Conservation (phyloP, 2,888 invertebrate genomes). For the Pseudanteris insignis region DNA sequence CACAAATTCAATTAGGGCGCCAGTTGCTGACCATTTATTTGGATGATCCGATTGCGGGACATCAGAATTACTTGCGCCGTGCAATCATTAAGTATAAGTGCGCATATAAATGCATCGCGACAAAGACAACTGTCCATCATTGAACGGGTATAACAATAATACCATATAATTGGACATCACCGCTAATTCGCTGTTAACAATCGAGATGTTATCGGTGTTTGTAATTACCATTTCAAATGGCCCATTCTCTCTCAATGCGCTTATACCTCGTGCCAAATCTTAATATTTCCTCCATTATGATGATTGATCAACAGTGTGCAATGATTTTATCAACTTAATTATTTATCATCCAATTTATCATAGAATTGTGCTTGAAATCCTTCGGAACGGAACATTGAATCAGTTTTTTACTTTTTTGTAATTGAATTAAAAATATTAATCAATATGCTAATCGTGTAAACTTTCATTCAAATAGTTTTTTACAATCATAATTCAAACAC, state of each 20-base stretch:
- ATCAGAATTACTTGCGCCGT: slow-evolving; percentile 14
- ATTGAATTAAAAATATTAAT: too few relatives aligned
- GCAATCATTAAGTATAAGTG: slow-evolving; percentile 16
- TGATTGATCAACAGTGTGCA: too few relatives aligned
- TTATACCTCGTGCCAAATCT: slow-evolving; percentile 37
- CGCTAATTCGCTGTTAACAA: slow-evolving; percentile 60
- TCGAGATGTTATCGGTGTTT: slow-evolving; percentile 56
- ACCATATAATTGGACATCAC: slow-evolving; percentile 59
- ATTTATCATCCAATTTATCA: too few relatives aligned
- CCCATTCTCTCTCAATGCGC: slow-evolving; percentile 53
- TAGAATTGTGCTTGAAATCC: too few relatives aligned
- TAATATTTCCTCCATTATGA: slow-evolving; percentile 27
- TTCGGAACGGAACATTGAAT: too few relatives aligned
- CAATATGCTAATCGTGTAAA: too few relatives aligned
- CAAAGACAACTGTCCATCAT: slow-evolving; percentile 54
- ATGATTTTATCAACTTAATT: too few relatives aligned
- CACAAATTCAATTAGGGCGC: slow-evolving; percentile 27
- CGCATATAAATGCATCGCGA: slow-evolving; percentile 25
- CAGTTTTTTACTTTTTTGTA: too few relatives aligned
- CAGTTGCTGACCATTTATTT: slow-evolving; percentile 28
- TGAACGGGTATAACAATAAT: slow-evolving; percentile 61
- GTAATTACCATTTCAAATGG: slow-evolving; percentile 60
- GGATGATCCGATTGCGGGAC: slow-evolving; percentile 17
- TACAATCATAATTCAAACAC: too few relatives aligned
- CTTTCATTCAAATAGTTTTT: too few relatives aligned